Conservation (phyloP, 2,888 invertebrate species). For the Chaetogeoica ovagalla region DNA sequence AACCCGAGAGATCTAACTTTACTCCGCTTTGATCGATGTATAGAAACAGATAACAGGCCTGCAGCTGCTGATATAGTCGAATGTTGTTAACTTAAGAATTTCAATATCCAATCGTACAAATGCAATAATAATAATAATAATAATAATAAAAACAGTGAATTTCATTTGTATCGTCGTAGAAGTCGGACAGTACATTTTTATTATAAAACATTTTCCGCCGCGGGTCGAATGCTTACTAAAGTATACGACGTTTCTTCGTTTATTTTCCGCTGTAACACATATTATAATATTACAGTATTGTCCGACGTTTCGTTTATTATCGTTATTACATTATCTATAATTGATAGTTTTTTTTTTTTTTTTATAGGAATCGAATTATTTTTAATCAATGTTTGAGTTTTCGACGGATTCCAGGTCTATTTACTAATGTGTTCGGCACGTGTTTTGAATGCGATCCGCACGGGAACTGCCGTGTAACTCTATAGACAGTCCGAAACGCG, state of each 20-base stretch:
- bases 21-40: background rate
- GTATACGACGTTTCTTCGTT: background rate
- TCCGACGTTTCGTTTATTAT: background rate
- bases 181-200: background rate
- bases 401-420: background rate
- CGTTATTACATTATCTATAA: background rate
- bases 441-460: slow-evolving; percentile 3
- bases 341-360: too few relatives aligned
- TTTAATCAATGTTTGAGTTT: background rate
- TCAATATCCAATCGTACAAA: background rate
- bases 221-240: background rate
- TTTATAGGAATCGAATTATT: background rate
- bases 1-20: background rate
- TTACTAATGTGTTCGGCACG: background rate
- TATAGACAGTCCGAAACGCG: too few relatives aligned
- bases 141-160: background rate
- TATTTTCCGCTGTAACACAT: too few relatives aligned
- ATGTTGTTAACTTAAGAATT: background rate
- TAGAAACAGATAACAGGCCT: background rate
- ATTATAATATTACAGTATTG: too few relatives aligned
- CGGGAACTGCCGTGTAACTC: too few relatives aligned
- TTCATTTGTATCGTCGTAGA: background rate
- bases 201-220: too few relatives aligned
- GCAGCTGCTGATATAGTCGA: background rate
- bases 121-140: too few relatives aligned